phyloP scores from a whole-genome alignment of 2,888 invertebrate species.

The Drosophila prolongata region DNA sequence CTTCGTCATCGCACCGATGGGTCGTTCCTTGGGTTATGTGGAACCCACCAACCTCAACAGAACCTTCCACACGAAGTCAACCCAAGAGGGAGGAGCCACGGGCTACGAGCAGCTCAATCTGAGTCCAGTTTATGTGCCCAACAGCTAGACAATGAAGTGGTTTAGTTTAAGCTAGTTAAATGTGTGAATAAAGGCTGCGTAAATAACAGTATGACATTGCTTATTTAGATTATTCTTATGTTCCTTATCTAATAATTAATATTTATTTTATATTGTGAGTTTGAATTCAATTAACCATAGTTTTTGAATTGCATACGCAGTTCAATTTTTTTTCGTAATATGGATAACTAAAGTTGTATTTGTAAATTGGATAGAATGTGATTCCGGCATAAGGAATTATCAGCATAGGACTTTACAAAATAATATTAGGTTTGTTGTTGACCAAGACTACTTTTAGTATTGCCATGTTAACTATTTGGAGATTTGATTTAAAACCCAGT shows the following conservation, averaged over 20 bases:
- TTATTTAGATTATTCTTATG: background rate
- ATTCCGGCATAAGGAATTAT: too few species aligned
- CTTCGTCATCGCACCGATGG: conserved; percentile 81
- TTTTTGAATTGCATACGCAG: too few species aligned
- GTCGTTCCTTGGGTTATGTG: conserved; percentile 78
- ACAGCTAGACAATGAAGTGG: conserved; percentile 36
- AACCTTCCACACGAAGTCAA: conserved; percentile 69
- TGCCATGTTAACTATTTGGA: too few species aligned
- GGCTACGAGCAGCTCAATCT: conserved; percentile 65
- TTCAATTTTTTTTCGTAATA: too few species aligned
- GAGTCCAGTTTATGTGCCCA: conserved; percentile 74
- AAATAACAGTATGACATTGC: background rate
- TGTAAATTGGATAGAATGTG: too few species aligned
- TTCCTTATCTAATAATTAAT: too few species aligned
- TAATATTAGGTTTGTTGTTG: too few species aligned
- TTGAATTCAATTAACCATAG: too few species aligned
- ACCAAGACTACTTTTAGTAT: too few species aligned
- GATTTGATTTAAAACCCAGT: background rate
- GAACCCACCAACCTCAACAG: conserved; percentile 80
- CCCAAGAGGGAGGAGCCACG: conserved; percentile 38
- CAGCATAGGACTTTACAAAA: too few species aligned
- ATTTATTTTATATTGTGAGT: too few species aligned
- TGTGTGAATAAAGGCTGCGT: conserved; percentile 27
- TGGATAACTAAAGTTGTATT: too few species aligned
- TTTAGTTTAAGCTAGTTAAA: conserved; percentile 24